Conservation (phyloP, 2,113 vertebrate species). For the Microcebus tavaratra region DNA sequence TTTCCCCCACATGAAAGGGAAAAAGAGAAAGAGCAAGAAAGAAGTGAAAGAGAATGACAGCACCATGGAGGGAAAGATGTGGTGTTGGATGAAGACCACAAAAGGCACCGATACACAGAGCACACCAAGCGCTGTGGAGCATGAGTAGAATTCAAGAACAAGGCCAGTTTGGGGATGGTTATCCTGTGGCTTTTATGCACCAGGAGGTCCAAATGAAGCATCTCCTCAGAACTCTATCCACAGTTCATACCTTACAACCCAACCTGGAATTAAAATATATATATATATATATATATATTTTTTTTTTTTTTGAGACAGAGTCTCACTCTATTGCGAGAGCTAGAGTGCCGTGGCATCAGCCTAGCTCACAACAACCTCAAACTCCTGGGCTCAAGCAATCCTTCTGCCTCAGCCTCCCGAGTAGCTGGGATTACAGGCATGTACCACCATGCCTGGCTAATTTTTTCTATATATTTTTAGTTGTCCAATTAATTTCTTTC, state of each 20-base stretch:
- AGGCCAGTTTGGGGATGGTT: background rate
- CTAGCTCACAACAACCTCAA: no score
- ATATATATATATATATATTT: no score
- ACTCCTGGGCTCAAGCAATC: no score
- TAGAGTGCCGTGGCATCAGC: no score
- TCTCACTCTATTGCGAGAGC: no score
- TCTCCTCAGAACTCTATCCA: background rate
- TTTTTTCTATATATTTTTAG: no score
- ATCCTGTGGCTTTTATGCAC: background rate
- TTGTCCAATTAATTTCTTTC: no score
- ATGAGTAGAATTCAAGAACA: background rate
- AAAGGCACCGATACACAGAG: background rate
- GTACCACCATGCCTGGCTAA: no score
- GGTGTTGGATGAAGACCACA: background rate
- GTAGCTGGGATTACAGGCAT: no score
- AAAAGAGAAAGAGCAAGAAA: background rate
- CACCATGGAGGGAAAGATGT: background rate
- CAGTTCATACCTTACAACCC: background rate
- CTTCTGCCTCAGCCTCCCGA: no score
- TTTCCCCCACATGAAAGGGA: constrained; percentile 33
- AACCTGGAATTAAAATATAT: background rate
- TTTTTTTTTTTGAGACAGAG: no score
- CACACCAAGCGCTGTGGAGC: background rate
- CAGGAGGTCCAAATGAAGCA: background rate
- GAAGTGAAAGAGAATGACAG: background rate